A percentile compares a stretch with the other conserved stretches of the same genome.
Conservation (phyloP, 2,888 invertebrate species). For the Callyntrura sp. region DNA sequence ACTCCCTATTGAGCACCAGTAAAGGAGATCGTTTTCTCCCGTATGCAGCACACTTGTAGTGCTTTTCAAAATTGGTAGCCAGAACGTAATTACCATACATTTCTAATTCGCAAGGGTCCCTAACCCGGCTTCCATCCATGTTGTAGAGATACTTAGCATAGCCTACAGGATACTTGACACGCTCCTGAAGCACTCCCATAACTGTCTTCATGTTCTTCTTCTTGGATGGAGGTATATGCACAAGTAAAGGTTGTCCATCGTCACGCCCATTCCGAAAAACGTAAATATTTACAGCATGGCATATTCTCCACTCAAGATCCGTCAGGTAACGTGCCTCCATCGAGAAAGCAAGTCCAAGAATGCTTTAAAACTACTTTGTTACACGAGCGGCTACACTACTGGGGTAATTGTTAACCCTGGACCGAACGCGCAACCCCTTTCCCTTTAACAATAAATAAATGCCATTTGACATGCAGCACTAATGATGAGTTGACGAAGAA, state of each 20-base stretch:
- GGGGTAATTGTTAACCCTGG: no score
- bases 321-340: conserved; percentile 83
- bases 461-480: neutral
- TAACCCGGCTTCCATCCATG: conserved; percentile 83
- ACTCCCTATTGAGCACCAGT: conserved; percentile 81
- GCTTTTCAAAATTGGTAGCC: conserved; percentile 82
- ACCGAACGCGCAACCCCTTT: no score
- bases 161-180: conserved; percentile 82
- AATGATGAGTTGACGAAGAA: no score
- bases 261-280: conserved; percentile 83
- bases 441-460: no score
- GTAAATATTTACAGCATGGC: conserved; percentile 83
- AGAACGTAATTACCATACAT: conserved; percentile 84
- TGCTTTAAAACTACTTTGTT: neutral
- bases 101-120: conserved; percentile 83
- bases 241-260: conserved; percentile 81
- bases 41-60: conserved; percentile 82
- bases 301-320: conserved; percentile 83
- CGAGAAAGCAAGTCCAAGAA: neutral
- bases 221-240: conserved; percentile 82
- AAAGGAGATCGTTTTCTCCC: conserved; percentile 81
- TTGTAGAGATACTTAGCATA: conserved; percentile 82
- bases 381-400: neutral
- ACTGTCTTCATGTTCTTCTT: conserved; percentile 83
- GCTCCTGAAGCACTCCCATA: conserved; percentile 81